Conservation (phyloP, 2,888 invertebrate species). For the Keiferia lycopersicella region DNA sequence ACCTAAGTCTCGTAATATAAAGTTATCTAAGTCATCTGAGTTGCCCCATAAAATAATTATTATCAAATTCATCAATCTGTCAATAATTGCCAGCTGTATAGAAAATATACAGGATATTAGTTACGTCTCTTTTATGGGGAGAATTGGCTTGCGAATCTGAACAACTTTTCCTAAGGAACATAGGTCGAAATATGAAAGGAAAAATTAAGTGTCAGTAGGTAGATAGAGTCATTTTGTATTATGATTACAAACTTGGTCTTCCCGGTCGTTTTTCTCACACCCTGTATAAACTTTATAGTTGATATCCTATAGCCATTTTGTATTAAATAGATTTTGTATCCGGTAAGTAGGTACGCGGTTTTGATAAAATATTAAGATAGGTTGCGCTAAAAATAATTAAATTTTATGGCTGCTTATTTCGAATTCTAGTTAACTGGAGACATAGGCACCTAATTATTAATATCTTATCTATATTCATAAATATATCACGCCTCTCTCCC, state of each 20-base stretch:
- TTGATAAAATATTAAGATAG: constrained; percentile 3
- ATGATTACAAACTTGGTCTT: too few relatives aligned
- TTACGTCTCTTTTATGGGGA: too few relatives aligned
- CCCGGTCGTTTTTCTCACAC: too few relatives aligned
- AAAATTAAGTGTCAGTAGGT: too few relatives aligned
- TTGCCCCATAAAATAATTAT: constrained; percentile 16
- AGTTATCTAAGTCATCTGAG: constrained; percentile 15
- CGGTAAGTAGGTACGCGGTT: constrained; percentile 5
- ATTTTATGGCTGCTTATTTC: neutral
- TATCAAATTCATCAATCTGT: constrained; percentile 19
- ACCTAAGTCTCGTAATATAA: neutral
- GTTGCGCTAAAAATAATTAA: constrained; percentile 1
- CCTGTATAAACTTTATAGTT: neutral
- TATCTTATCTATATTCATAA: too few relatives aligned
- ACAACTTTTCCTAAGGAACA: too few relatives aligned
- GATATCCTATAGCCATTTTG: constrained; percentile 11
- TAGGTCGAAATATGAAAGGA: too few relatives aligned
- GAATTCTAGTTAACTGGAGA: neutral
- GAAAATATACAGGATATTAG: neutral
- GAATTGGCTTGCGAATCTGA: too few relatives aligned
- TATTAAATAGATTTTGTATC: constrained; percentile 3
- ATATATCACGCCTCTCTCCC: too few relatives aligned
- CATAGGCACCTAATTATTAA: too few relatives aligned
- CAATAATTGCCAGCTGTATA: constrained; percentile 7
- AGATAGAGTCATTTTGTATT: too few relatives aligned